Base-by-base conservation (phyloP, 30 jellyfish, hydroid and myxozoan species). In the Aurelia aurita region DNA sequence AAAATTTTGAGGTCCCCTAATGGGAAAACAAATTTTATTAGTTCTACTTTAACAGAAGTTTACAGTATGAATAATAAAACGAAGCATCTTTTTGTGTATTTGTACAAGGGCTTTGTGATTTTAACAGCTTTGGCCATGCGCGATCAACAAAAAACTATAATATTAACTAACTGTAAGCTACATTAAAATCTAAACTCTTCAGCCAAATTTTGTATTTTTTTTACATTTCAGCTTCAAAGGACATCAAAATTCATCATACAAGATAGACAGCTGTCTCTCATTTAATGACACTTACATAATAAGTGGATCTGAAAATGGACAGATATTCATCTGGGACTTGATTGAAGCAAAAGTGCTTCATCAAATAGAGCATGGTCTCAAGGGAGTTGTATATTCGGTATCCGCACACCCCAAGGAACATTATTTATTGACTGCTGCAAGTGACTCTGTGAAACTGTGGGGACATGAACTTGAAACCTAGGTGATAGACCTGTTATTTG, bases 281-380 rank as follows among this genome's bases (percentile, higher is more conserved):
- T 39, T 54, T 72, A 74, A 91, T 71, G 99, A 96, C 77, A 79
- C 90, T 5, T 85, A 78, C 58, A 90, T 96, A 2, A 68, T 88
- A 23, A 91, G 99, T 91, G 99, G 99, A 18, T 90, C 97, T 0
- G 99, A 96, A 79, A 96, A 96, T 74, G 97, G 98, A 1, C 46
- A 69, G 4, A n/a, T 96, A 21, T 78, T 31, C 75, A 74, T 86
- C 70, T 96, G 99, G 99, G 99, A 96, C 77, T 31, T 96, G 27
- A 72, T 96, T 34, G 88, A 87, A 63, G 97, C 88, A 23, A 64
- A 86, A 15, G 72, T 89, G 26, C 91, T 72, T 12, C 88, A 80
- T 15, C 76, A 89, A 72, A 35, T 87, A 5, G 80, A 79, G 35
- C 54, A 77, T 45, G 97, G 97, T 12, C 97, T 85, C 58, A 67